These are phyloP conservation scores for Macrobrachium nipponense DNA, from an alignment of 1,140 invertebrate species.

Conservation along the genomic window DNA sequence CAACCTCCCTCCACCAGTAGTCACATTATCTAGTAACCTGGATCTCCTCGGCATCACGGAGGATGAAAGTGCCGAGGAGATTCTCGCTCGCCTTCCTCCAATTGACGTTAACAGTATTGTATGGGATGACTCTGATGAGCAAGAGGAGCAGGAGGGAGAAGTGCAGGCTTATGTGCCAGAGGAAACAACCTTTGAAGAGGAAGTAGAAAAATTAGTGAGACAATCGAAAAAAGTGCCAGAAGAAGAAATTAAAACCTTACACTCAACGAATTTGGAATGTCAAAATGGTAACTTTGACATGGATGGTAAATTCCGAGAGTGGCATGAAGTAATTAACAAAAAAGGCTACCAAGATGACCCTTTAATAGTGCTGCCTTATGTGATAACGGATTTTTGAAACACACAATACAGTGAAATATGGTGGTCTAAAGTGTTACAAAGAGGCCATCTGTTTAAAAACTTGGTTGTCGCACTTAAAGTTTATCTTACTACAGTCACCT, in stretches of 20 bases:
- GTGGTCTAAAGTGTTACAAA: conserved; percentile 24
- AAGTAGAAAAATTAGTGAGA: conserved; percentile 62
- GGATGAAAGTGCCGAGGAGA: conserved; percentile 72
- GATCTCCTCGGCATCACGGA: conserved; percentile 65
- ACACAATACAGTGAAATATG: conserved; percentile 55
- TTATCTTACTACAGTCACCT: conserved; percentile 36
- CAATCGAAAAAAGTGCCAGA: conserved; percentile 66
- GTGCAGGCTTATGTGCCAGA: conserved; percentile 67
- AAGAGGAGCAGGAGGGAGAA: conserved; percentile 65
- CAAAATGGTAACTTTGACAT: conserved; percentile 76
- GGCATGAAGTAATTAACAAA: conserved; percentile 82
- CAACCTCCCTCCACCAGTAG: conserved; percentile 14
- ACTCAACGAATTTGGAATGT: conserved; percentile 70
- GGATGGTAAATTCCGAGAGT: conserved; percentile 79
- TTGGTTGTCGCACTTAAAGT: conserved; percentile 49
- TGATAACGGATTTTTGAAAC: conserved; percentile 82
- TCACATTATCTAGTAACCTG: conserved; percentile 60
- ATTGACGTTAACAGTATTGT: conserved; percentile 73
- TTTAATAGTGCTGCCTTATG: conserved; percentile 91
- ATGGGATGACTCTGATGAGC: conserved; percentile 68
- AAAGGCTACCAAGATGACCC: conserved; percentile 78
- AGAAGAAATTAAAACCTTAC: conserved; percentile 69
- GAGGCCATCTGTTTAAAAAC: conserved; percentile 44
- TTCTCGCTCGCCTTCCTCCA: conserved; percentile 75
- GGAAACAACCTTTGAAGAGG: conserved; percentile 65